Base-by-base conservation (phyloP, 1,140 invertebrate genomes). In the Chionoecetes opilio region DNA sequence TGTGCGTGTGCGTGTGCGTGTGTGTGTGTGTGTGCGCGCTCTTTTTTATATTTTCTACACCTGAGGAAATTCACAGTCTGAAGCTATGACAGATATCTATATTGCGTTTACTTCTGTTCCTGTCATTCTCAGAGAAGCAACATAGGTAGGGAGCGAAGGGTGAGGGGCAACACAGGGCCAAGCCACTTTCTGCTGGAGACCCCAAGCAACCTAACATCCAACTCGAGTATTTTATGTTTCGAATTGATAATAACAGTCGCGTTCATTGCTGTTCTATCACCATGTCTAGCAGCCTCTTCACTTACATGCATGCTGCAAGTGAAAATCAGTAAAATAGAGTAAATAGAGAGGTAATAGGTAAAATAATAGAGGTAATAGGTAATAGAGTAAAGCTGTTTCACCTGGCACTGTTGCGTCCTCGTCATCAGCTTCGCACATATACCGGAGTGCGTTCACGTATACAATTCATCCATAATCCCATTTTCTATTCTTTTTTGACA, bases 21-120 rank as follows among this genome's bases (percentile, higher is more conserved):
- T 75, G 63, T 75, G 63, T 75, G 63, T 75, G 63, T 75, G 63
- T 75, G 63, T 75, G 63, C n/a, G 63, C n/a, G 63, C n/a, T 6
- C 9, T 6, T 63, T 21, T n/a, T n/a, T 2, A 21, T 75, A n/a
- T 75, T 75, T 75, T n/a, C 21, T 26, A 26, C 63, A n/a, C 63
- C n/a, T n/a, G 63, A 75, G 63, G 21, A 75, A 75, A 75, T n/a
- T 17, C 63, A 75, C 63, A 75, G 63, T 75, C 63, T 75, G 63
- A n/a, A n/a, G 63, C 63, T n/a, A 5, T 21, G n/a, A 75, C 63
- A 75, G 63, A 75, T 26, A 75, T 17, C 63, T 75, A n/a, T 75
- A 75, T 75, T 75, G 63, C 63, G n/a, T 75, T n/a, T 75, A n/a
- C 63, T 75, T 75, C 63, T 75, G 63, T 75, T 75, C 21, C 63